These are phyloP conservation scores for Diglossa cyanea DNA, from an alignment of 2,797 vertebrate genomes.

Conservation along the genomic window DNA sequence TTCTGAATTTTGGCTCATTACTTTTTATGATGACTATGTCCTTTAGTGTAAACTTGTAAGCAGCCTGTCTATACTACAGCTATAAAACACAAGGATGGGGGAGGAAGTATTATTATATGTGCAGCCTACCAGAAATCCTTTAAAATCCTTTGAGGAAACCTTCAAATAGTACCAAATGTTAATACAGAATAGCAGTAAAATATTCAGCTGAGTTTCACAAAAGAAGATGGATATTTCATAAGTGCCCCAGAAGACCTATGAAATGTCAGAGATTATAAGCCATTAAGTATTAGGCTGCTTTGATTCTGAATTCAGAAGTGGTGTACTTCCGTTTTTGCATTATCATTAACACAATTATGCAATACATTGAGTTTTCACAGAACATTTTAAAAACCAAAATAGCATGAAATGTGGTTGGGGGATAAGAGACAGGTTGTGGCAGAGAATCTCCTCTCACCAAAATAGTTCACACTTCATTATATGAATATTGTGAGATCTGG, in stretches of 20 bases:
- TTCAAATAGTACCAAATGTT: conserved; percentile 51
- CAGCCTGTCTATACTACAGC: not conserved
- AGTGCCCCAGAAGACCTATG: not conserved
- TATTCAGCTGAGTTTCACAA: conserved; percentile 45
- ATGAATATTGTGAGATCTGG: not conserved
- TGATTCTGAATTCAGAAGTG: conserved; percentile 31
- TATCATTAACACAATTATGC: conserved; percentile 3
- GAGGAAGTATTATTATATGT: not conserved
- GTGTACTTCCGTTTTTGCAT: conserved; percentile 35
- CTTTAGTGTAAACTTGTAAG: conserved; percentile 14
- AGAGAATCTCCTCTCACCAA: not conserved
- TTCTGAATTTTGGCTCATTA: not conserved
- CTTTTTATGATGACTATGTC: conserved; percentile 5
- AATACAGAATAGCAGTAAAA: conserved; percentile 40
- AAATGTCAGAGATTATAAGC: conserved; percentile 47
- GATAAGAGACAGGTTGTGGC: not conserved
- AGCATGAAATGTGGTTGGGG: not conserved
- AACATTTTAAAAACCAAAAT: conserved; percentile 5
- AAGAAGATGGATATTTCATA: conserved; percentile 23
- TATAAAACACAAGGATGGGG: not conserved
- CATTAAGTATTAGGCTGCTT: conserved; percentile 5
- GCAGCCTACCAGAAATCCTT: conserved; percentile 18
- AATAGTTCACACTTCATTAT: not conserved
- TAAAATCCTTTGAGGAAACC: conserved; percentile 20
- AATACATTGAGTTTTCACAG: not conserved